phyloP scores from a whole-genome alignment of 2,888 invertebrate genomes.

The Scaptomyza cyrtandrae region DNA sequence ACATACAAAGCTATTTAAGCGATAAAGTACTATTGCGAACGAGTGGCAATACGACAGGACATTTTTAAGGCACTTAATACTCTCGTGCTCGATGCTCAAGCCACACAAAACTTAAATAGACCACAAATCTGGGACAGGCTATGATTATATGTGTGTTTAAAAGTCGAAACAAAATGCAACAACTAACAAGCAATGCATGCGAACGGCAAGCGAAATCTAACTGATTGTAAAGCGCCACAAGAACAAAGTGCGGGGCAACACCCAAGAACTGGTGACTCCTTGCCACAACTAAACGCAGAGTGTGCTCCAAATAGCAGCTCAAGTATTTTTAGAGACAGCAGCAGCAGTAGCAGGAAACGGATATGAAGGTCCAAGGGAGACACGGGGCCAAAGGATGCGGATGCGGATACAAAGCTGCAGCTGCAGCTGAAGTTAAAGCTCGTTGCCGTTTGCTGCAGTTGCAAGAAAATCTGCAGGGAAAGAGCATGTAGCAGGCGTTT shows the following conservation, averaged over 20 bases:
- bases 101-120: slow-evolving; percentile 33
- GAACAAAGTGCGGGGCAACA: slow-evolving; percentile 51
- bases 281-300: slow-evolving; percentile 27
- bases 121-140: slow-evolving; percentile 2
- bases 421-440: slow-evolving; percentile 31
- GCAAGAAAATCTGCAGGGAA: slow-evolving; percentile 34
- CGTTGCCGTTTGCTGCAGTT: slow-evolving; percentile 29
- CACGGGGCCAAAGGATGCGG: slow-evolving; percentile 2
- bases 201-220: slow-evolving; percentile 56
- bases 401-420: slow-evolving; percentile 34
- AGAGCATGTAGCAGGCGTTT: slow-evolving; percentile 45
- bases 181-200: slow-evolving; percentile 72
- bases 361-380: slow-evolving; percentile 27
- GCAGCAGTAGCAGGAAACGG: slow-evolving; percentile 40
- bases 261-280: slow-evolving; percentile 21
- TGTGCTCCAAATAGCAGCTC: slow-evolving; percentile 66
- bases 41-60: slow-evolving; percentile 15
- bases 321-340: slow-evolving; percentile 67
- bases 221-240: slow-evolving; percentile 36
- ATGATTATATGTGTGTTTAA: slow-evolving; percentile 7
- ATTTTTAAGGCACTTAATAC: slow-evolving; percentile 20
- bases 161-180: slow-evolving; percentile 45
- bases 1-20: slow-evolving; percentile 7
- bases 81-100: slow-evolving; percentile 20
- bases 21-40: slow-evolving; percentile 18